Base-by-base conservation (phyloP, 1,140 invertebrate species). In the Pogonomyrmex barbatus region DNA sequence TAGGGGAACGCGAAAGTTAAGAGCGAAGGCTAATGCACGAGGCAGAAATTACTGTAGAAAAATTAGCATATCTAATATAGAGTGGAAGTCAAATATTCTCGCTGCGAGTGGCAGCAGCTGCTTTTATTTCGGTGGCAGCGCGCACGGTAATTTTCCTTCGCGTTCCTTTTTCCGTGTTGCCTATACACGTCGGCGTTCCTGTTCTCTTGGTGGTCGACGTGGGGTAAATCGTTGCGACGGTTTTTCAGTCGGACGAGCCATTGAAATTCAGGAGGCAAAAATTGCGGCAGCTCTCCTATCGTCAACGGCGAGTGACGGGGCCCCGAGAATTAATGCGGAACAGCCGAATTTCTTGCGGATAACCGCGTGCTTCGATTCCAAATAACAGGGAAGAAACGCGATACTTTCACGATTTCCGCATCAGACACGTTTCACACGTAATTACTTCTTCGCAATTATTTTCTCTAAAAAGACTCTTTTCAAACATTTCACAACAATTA, bases 21-120 rank as follows among this genome's bases (percentile, higher is more conserved):
- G 79, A 83, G 70, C 30, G 33, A 58, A 36, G 54, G 42, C 42
- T 83, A 73, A 83, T 83, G 68, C 54, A 71, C 78, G 78, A 56
- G 79, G 42, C 42, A 60, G 42, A 63, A 83, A 83, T 83, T 83
- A 83, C 67, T 47, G 42, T 39, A 73, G 68, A 83, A 82, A 75
- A 83, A 83, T 83, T 83, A 83, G 79, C 79, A 83, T 75, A 75
- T 83, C 79, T 83, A 83, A 83, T 83, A 83, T 60, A 73, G 30
- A 83, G 54, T 71, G 68, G 17, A 45, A 83, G 68, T 83, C 68
- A 73, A 75, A 75, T 83, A 75, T 83, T 83, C 79, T 83, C 79
- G 45, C 79, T 83, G 45, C 79, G 79, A 83, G 79, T 83, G 54
- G 79, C 68, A 83, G 68, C 79, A 83, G 79, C 79, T 83, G 79